Evolutionary conservation across 2,113 vertebrate genomes (phyloP).

Genomic region (Clarias gariepinus): DNA sequence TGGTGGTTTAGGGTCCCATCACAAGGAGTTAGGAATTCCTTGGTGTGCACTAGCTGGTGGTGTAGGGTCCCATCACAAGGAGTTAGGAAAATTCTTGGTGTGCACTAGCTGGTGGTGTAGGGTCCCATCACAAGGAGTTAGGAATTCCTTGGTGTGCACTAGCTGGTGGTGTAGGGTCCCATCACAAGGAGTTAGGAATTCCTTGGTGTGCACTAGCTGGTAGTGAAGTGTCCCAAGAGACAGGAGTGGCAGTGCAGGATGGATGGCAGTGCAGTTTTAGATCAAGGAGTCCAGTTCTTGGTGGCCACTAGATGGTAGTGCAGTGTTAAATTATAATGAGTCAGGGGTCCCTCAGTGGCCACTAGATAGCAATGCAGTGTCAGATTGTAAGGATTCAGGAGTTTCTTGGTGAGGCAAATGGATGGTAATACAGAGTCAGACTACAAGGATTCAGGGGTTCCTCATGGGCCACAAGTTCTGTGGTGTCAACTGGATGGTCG

Average conservation of each 20-base stretch:
- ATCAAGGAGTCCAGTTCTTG: background rate
- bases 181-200: background rate
- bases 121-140: background rate
- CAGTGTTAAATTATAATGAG: background rate
- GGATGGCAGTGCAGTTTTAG: too few relatives aligned
- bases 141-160: background rate
- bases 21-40: background rate
- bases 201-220: background rate
- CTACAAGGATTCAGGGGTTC: background rate
- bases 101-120: too few relatives aligned
- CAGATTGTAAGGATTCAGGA: background rate
- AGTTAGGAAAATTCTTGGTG: background rate
- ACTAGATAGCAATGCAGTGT: conserved; percentile 29
- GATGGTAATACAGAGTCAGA: background rate
- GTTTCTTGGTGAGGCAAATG: background rate
- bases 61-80: too few relatives aligned
- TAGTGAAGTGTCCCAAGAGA: too few relatives aligned
- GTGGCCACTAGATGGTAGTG: background rate
- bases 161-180: conserved; percentile 23
- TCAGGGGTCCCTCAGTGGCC: background rate
- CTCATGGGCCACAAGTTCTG: too few relatives aligned
- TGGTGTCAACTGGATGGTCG: too few relatives aligned
- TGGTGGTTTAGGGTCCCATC: too few relatives aligned
- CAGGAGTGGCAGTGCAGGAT: too few relatives aligned
- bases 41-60: background rate